These are phyloP conservation scores for Drosophila neotestacea DNA, from an alignment of 2,888 invertebrate species.

Conservation along the genomic window DNA sequence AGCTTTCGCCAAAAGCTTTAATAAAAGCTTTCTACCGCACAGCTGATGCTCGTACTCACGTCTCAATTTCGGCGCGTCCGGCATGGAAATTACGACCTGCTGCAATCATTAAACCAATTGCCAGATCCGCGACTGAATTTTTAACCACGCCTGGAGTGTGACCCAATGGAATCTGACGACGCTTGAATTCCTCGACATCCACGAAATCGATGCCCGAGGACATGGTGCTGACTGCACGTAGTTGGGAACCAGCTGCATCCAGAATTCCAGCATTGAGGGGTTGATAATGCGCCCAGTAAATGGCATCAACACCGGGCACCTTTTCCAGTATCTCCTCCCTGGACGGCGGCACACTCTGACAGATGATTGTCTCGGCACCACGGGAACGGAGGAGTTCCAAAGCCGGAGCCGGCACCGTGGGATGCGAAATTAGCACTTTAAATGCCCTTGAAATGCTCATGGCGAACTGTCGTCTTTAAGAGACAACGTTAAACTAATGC, in stretches of 20 bases:
- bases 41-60: constrained; percentile 69
- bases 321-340: constrained; percentile 81
- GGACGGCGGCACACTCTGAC: constrained; percentile 79
- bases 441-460: constrained; percentile 70
- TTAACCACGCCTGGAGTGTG: constrained; percentile 92
- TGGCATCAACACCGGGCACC: constrained; percentile 82
- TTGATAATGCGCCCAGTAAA: constrained; percentile 84
- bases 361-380: constrained; percentile 80
- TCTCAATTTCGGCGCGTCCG: constrained; percentile 88
- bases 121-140: constrained; percentile 93
- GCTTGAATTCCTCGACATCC: constrained; percentile 89
- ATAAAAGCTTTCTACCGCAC: constrained; percentile 36
- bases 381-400: constrained; percentile 88
- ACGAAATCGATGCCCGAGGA: constrained; percentile 95
- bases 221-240: constrained; percentile 93
- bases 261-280: constrained; percentile 81
- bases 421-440: constrained; percentile 89
- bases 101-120: constrained; percentile 91
- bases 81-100: constrained; percentile 92
- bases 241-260: constrained; percentile 86
- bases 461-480: background rate
- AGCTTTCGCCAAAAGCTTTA: constrained; percentile 40
- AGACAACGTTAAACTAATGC: constrained; percentile 40
- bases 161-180: constrained; percentile 90
- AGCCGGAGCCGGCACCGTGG: constrained; percentile 88